Conservation (phyloP, 1,140 invertebrate species). For the Marisa cornuarietis region DNA sequence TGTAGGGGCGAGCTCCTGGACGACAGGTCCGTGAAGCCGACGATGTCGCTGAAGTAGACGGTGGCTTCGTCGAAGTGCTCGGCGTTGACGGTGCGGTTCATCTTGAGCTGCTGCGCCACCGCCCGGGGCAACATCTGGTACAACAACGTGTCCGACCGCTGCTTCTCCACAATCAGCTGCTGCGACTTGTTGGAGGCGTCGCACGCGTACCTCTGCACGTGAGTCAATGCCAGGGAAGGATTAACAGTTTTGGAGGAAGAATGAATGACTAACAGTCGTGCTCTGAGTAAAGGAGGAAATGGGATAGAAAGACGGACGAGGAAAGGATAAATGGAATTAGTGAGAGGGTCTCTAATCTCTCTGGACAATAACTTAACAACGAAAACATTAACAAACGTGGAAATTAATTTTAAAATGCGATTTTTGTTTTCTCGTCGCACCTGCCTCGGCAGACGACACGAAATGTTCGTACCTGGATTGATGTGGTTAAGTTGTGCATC, state of each 20-base stretch:
- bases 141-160: conserved; percentile 61
- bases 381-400: too few relatives aligned
- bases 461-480: conserved; percentile 26
- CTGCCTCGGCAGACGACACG: neutral
- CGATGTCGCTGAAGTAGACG: conserved; percentile 63
- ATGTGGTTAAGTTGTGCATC: conserved; percentile 34
- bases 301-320: too few relatives aligned
- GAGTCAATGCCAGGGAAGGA: too few relatives aligned
- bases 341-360: too few relatives aligned
- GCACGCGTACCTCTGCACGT: conserved; percentile 24
- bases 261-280: too few relatives aligned
- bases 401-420: too few relatives aligned
- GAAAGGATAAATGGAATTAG: too few relatives aligned
- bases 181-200: conserved; percentile 62
- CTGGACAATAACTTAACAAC: too few relatives aligned
- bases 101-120: conserved; percentile 59
- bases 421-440: neutral
- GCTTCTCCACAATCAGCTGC: conserved; percentile 62
- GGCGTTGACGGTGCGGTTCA: conserved; percentile 61
- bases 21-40: conserved; percentile 74
- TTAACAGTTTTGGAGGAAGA: too few relatives aligned
- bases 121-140: conserved; percentile 62
- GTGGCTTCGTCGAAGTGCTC: conserved; percentile 80
- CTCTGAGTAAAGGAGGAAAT: too few relatives aligned
- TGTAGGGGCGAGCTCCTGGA: conserved; percentile 73